These are phyloP conservation scores for Eristalinus aeneus DNA, from an alignment of 2,888 invertebrate genomes.

Conservation along the genomic window DNA sequence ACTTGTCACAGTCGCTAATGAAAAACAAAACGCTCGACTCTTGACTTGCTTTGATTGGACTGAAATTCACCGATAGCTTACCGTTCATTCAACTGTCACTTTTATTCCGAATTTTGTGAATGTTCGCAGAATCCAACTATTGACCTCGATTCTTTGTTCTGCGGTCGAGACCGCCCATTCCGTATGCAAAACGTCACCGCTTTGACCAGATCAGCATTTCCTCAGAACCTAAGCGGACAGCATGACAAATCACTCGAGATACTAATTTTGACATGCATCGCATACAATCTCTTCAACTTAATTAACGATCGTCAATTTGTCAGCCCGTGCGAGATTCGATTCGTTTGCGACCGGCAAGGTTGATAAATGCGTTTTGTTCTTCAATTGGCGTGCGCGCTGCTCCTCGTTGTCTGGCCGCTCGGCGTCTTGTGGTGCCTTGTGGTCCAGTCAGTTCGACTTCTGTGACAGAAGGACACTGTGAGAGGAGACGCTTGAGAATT, in stretches of 20 bases:
- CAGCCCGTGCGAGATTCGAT: conserved; percentile 51
- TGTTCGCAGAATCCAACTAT: conserved; percentile 23
- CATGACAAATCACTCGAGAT: conserved; percentile 60
- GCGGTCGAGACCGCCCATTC: background rate
- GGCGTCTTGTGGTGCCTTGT: background rate
- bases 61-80: background rate
- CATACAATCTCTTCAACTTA: conserved; percentile 67
- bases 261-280: conserved; percentile 67
- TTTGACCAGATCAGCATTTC: conserved; percentile 7
- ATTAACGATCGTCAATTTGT: conserved; percentile 71
- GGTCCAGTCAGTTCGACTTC: conserved; percentile 15
- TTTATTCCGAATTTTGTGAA: background rate
- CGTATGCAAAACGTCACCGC: conserved; percentile 29
- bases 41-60: conserved; percentile 20
- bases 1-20: conserved; percentile 19
- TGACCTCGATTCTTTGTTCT: conserved; percentile 34
- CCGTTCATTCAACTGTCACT: background rate
- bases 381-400: conserved; percentile 46
- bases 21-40: conserved; percentile 9
- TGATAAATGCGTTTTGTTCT: conserved; percentile 62
- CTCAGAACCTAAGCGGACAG: conserved; percentile 36
- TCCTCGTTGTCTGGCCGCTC: background rate
- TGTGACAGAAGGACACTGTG: conserved; percentile 44
- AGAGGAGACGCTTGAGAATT: background rate
- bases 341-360: conserved; percentile 26